Evolutionary conservation across 2,888 invertebrate species (phyloP), one percentile per base, ranked within the genome.

Genomic region (Volucella inanis): DNA sequence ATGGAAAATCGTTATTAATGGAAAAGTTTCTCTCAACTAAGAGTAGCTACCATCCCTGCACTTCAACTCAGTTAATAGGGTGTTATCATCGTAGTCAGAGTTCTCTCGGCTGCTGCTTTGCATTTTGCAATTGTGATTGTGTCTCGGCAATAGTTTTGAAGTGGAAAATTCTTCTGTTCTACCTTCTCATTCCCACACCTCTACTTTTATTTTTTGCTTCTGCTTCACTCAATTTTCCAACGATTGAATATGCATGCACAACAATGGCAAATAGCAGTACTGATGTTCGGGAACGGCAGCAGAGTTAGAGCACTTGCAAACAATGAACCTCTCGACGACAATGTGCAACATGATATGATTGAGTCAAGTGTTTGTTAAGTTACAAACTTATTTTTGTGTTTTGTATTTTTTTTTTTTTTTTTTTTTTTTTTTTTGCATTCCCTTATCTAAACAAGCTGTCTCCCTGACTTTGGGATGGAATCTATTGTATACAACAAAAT

Each of bases 1-100:
- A 91, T 91, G 91, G 91, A 91, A 91, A 91, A 91, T 91, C 91
- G 90, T 91, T 91, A 91, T 91, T 91, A 91, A 91, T 91, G 91
- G 91, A 90, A 89, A 91, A 91, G 84, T 91, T 91, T 89, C 72
- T 64, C 62, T 80, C 76, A 22, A 22, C 68, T 59, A 68, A 71
- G 70, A 62, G 67, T 41, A 31, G 52, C 62, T 74, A 45, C 61
- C 45, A n/a, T 18, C 38, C 14, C 52, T 49, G 22, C 43, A 18
- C 38, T 39, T 3, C 52, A 47, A n/a, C 9, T 50, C 55, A 39
- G 15, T 50, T 39, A 64, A 47, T 54, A 14, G 50, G 43, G n/a
- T 71, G 47, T 70, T 22, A 41, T 31, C 55, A 38, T 43, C 38
- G 43, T n/a, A 31, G 50, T 67, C 57, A 8, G 49, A 49, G 76